phyloP scores from a whole-genome alignment of 1,140 invertebrate genomes.

The Orchesella cincta region DNA sequence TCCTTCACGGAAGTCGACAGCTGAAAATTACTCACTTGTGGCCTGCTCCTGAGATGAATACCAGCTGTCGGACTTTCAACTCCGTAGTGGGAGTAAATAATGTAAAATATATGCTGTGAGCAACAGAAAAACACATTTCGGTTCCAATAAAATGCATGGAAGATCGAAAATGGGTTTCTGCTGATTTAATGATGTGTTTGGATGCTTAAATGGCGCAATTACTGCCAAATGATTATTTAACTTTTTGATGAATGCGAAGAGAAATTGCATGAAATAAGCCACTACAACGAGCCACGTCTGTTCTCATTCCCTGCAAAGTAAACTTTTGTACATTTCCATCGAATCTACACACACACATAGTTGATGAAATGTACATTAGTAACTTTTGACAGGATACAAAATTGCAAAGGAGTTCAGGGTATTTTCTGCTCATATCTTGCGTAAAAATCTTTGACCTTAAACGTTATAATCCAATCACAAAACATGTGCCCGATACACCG shows the following conservation, averaged over 20 bases:
- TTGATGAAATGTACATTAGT: too few species aligned
- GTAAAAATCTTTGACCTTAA: too few species aligned
- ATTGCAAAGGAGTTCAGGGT: too few species aligned
- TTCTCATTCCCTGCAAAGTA: too few species aligned
- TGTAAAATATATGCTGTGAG: not conserved
- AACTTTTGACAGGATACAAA: too few species aligned
- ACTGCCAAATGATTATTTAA: not conserved
- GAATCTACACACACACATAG: too few species aligned
- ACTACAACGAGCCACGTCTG: too few species aligned
- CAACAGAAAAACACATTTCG: not conserved
- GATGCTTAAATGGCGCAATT: not conserved
- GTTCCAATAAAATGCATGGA: not conserved
- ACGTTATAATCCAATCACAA: too few species aligned
- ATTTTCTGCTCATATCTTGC: too few species aligned
- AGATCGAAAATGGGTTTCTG: not conserved
- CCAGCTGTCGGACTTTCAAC: not conserved
- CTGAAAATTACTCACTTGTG: not conserved
- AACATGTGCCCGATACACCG: too few species aligned
- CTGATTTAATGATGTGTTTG: not conserved
- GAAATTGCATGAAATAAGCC: too few species aligned
- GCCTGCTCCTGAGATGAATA: not conserved
- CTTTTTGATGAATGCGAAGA: not conserved
- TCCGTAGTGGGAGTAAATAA: not conserved
- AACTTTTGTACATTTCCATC: too few species aligned
- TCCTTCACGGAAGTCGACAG: not conserved